A percentile compares a stretch with the other conserved stretches of the same genome.
Conservation (phyloP, 35 echinoderm and acorn worm genomes). For the Apostichopus californicus region DNA sequence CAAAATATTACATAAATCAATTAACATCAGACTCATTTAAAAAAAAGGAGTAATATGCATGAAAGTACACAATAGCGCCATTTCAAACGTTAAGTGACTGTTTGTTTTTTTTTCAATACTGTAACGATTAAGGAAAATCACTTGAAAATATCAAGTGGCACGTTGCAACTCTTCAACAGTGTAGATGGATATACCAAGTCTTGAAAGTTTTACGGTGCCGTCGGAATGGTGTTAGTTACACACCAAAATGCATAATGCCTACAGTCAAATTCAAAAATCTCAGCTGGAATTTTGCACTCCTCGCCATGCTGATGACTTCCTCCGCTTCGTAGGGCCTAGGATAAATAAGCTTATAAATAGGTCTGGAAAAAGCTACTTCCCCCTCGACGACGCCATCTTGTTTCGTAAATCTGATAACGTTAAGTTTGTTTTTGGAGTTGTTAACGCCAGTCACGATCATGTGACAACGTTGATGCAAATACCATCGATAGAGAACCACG, state of each 20-base stretch:
- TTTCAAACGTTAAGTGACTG: too few relatives aligned
- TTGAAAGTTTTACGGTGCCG: too few relatives aligned
- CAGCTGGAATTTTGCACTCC: neutral
- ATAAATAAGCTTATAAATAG: constrained; percentile 1
- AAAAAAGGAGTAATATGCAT: too few relatives aligned
- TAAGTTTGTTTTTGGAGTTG: neutral
- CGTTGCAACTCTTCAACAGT: too few relatives aligned
- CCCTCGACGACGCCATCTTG: neutral
- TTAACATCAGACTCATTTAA: too few relatives aligned
- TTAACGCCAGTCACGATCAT: constrained; percentile 16
- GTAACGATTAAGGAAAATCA: too few relatives aligned
- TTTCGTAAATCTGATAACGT: neutral
- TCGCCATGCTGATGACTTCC: neutral
- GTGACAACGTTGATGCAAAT: neutral
- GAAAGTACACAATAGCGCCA: too few relatives aligned
- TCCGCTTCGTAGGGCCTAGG: neutral
- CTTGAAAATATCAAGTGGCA: too few relatives aligned
- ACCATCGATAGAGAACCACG: neutral
- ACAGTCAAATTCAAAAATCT: neutral
- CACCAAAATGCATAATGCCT: constrained; percentile 3
- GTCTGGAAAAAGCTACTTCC: neutral
- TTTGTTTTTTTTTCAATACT: too few relatives aligned
- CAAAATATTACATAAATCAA: too few relatives aligned
- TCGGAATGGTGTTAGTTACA: neutral
- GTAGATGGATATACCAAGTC: too few relatives aligned